These are phyloP conservation scores for Oxyruncus cristatus DNA, from an alignment of 2,113 vertebrate genomes.

Conservation along the genomic window DNA sequence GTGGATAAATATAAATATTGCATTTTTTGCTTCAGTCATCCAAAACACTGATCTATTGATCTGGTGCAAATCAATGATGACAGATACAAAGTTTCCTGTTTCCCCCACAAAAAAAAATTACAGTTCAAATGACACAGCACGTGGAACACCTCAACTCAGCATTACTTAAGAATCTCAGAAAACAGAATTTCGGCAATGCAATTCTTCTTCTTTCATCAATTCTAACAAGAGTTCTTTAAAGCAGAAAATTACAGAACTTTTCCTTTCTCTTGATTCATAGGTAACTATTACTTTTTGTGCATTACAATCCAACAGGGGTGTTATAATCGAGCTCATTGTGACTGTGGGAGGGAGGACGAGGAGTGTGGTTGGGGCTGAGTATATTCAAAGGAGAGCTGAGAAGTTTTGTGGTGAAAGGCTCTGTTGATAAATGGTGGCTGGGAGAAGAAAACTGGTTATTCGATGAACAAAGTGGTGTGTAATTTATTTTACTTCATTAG, in stretches of 20 bases:
- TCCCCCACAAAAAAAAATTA: not conserved
- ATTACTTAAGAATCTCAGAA: not conserved
- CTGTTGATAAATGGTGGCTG: slow-evolving; percentile 68
- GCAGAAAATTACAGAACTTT: not conserved
- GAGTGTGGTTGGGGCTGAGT: not conserved
- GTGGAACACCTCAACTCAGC: not conserved
- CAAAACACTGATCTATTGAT: not conserved
- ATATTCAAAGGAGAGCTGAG: not conserved
- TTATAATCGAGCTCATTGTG: not conserved
- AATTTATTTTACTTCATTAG: slow-evolving; percentile 78
- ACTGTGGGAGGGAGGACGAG: not conserved
- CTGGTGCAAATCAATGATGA: accelerated
- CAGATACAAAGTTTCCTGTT: not conserved
- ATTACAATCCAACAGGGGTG: not conserved
- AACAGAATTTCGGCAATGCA: not conserved
- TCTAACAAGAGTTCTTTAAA: not conserved
- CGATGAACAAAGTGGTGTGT: slow-evolving; percentile 59
- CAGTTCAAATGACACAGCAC: not conserved
- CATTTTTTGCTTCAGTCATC: not conserved
- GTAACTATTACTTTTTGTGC: not conserved
- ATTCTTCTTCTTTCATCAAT: not conserved
- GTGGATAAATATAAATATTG: not conserved
- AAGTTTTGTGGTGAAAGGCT: slow-evolving; percentile 42
- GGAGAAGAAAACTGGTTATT: slow-evolving; percentile 69
- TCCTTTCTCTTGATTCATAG: not conserved